Evolutionary conservation across 1,140 invertebrate genomes (phyloP), one percentile per base, ranked within the genome.

Genomic region (Caenorhabditis brenneri): DNA sequence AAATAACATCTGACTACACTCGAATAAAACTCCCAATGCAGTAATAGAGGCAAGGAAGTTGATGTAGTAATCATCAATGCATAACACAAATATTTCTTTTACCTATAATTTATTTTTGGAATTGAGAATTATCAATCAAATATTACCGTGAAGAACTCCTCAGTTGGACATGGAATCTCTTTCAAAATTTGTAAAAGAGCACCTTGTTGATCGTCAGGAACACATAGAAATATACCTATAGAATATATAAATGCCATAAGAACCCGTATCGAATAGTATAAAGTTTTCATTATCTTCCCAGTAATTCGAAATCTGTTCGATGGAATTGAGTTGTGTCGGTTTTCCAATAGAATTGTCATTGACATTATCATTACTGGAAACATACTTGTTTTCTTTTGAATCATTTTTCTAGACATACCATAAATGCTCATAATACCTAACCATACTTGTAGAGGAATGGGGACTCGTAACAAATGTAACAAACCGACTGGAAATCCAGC

Each of bases 351-450:
- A 33, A 65, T 65, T 36, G 58, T 65, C 58, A 65, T 65, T n/a
- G 58, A 65, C 58, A 65, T 65, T 65, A 65, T 36, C 58, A 65
- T 65, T 19, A 65, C 58, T 65, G 31, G 36, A 65, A 65, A 19
- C 10, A n/a, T n/a, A n/a, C n/a, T 29, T 10, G 12, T 4, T 29
- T 29, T 58, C 9, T 58, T 27, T 10, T 7, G 12, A 58, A 19
- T 27, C 29, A 6, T 51, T 22, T 51, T 51, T 51, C 10, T 7
- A 29, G 19, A 33, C 58, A 19, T 5, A 65, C 58, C 58, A 36
- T 33, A 65, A 36, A 65, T 65, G 24, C 58, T 36, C 58, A 65
- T 65, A n/a, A 65, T 65, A 16, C 58, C 29, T 15, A 65, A 36
- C 58, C 58, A 65, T 27, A 65, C 36, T 36, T 65, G 58, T 6